Evolutionary conservation across 2,888 invertebrate species (phyloP), one percentile per base, ranked within the genome.

Genomic region (Harpalus rubripes): DNA sequence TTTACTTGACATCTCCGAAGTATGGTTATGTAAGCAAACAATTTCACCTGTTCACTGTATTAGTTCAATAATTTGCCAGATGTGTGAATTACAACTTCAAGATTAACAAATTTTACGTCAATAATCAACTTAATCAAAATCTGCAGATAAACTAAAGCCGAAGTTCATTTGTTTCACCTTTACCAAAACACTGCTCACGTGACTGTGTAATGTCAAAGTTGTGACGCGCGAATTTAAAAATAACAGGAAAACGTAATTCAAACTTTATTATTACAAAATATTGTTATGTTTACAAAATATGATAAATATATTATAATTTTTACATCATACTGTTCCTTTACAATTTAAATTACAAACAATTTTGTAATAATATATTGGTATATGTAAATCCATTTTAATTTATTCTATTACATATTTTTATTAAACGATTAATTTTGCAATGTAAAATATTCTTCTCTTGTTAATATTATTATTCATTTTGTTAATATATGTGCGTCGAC

Each of bases 11-110:
- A 32, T 61, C 44, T 41, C 61, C 74, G 61, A 61, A 44, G 58
- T 74, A 61, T 32, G 74, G 74, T 83, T 83, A 83, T 83, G 74
- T 83, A 76, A 83, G 59, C 32, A 12, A n/a, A 52, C 5, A 41
- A 44, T 74, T 74, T 74, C 41, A 41, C 44, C 18, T 44, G 16
- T 44, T 22, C 8, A 26, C 12, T 74, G n/a, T 39, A 41, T n/a
- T 63, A 63, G 2, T 18, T 1, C 10, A 12, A 63, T 52, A 52
- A 52, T 12, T 52, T 52, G 2, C 4, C 44, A 12, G 6, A 52
- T 52, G 6, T 52, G 2, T 52, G 44, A 52, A 12, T 12, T 12
- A 12, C 44, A 52, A 52, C 12, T 4, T 12, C 8, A 10, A 8
- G 8, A 2, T 52, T 52, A 52, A 12, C 44, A 10, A 52, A 52